A percentile compares a stretch with the other conserved stretches of the same genome.
Evolutionary conservation across 2,113 vertebrate genomes (phyloP).

Genomic region (Octodon degus): DNA sequence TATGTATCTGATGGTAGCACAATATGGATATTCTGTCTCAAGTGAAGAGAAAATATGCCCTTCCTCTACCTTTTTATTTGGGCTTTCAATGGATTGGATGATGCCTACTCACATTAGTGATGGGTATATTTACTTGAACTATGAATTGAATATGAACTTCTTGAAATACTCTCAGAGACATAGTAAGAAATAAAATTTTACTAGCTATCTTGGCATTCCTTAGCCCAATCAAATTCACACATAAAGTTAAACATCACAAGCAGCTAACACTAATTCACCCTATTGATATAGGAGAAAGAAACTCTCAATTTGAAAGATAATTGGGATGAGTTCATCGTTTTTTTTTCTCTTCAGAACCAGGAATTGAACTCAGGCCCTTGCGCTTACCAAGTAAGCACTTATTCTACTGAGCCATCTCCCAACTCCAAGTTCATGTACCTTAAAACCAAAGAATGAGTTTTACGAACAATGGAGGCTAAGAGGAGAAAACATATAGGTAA

Average conservation of each 20-base stretch:
- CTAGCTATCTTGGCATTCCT: neutral
- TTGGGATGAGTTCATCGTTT: too few relatives aligned
- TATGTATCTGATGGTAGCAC: neutral
- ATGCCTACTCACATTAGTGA: neutral
- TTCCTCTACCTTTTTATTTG: neutral
- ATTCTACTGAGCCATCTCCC: too few relatives aligned
- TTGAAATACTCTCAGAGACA: neutral
- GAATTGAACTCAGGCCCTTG: too few relatives aligned
- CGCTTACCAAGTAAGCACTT: too few relatives aligned
- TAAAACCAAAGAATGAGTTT: too few relatives aligned
- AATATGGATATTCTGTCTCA: neutral
- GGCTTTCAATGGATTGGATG: neutral
- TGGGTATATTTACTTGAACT: neutral
- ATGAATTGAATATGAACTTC: neutral
- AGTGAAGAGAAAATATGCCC: neutral
- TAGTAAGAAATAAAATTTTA: neutral
- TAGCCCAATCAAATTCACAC: neutral
- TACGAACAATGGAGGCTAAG: too few relatives aligned
- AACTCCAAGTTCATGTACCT: too few relatives aligned
- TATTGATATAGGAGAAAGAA: neutral
- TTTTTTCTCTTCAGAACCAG: too few relatives aligned
- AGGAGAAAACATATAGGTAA: neutral
- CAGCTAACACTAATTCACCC: neutral
- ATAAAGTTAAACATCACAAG: neutral
- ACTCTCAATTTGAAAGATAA: too few relatives aligned